Conservation (phyloP, 1,140 invertebrate genomes). For the Tigriopus japonicus region DNA sequence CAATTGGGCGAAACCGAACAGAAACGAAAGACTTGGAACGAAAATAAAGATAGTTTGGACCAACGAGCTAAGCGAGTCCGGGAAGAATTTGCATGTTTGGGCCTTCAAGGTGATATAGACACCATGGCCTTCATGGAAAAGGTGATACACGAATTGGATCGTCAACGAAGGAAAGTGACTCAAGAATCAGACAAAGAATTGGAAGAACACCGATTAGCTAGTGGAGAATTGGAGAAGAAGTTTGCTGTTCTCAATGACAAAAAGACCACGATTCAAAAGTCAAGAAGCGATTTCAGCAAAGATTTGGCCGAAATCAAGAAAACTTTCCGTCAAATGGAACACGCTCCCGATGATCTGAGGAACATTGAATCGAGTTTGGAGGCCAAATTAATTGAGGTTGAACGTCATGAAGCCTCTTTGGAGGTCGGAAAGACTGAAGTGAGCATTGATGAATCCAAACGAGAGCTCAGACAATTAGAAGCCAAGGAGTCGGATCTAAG, state of each 20-base stretch:
- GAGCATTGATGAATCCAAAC: background rate
- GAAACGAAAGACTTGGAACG: too few species aligned
- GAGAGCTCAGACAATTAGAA: background rate
- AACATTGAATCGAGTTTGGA: background rate
- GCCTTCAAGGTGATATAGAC: too few species aligned
- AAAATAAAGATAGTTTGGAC: too few species aligned
- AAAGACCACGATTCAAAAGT: background rate
- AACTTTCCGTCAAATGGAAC: background rate
- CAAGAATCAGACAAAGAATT: background rate
- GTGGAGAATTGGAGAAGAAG: conserved; percentile 1
- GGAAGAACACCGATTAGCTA: background rate
- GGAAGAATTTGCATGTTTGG: too few species aligned
- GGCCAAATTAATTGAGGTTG: background rate
- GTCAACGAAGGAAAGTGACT: too few species aligned
- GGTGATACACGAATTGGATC: too few species aligned
- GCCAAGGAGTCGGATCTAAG: background rate
- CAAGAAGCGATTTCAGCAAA: background rate
- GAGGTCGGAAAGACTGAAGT: conserved; percentile 2
- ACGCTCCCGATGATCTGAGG: background rate
- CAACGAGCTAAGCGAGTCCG: too few species aligned
- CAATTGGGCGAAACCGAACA: too few species aligned
- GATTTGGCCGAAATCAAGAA: background rate
- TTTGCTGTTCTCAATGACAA: background rate
- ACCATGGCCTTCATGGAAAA: too few species aligned
- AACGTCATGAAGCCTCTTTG: background rate